Conservation (phyloP, 2,113 vertebrate genomes). For the Dasypus novemcinctus region DNA sequence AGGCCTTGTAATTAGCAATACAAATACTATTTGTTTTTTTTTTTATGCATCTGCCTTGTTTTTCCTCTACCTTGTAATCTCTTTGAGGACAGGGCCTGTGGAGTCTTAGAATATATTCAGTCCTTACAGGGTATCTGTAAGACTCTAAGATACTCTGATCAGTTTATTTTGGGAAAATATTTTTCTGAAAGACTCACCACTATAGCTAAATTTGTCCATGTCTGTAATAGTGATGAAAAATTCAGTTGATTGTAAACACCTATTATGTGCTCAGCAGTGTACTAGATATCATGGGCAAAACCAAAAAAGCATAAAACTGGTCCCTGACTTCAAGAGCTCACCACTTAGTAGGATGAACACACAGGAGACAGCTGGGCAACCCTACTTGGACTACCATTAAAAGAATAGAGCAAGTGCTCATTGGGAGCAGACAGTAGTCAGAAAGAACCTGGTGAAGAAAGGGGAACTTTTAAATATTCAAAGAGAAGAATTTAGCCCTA, state of each 20-base stretch:
- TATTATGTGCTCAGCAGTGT: neutral
- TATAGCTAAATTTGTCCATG: neutral
- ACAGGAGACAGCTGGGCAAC: neutral
- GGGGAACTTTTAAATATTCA: neutral
- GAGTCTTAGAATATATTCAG: neutral
- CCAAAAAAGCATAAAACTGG: neutral
- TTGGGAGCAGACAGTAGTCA: neutral
- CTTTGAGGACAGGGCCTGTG: neutral
- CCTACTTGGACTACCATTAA: neutral
- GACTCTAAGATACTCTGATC: neutral
- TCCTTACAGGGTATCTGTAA: neutral
- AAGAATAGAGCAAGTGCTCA: neutral
- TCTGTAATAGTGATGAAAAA: slow-evolving; percentile 30
- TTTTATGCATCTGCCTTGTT: neutral
- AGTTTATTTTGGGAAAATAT: slow-evolving; percentile 40
- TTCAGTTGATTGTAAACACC: neutral
- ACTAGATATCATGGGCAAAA: neutral
- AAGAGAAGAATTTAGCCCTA: neutral
- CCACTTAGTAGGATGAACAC: neutral
- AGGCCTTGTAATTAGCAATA: slow-evolving; percentile 7
- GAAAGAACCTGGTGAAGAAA: neutral
- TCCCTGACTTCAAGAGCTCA: neutral
- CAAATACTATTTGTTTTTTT: neutral
- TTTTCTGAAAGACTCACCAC: neutral
- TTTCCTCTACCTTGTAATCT: neutral